Percentiles rank a stretch among this genome's conserved stretches.
Conservation (phyloP, 2,888 invertebrate genomes). For the Dilophus febrilis region DNA sequence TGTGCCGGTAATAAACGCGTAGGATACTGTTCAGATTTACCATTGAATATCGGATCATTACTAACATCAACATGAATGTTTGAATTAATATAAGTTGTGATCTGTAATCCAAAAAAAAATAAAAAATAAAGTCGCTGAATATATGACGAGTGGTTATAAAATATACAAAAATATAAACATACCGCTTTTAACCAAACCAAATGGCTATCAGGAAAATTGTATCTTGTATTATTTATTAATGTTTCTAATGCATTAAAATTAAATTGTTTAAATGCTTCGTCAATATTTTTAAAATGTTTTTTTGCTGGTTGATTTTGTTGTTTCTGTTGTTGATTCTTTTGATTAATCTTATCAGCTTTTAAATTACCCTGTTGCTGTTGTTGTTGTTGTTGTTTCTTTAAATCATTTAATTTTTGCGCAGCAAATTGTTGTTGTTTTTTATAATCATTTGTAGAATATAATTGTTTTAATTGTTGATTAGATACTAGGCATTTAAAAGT, state of each 20-base stretch:
- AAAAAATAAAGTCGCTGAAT: conserved; percentile 7
- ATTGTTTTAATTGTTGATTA: too few relatives aligned
- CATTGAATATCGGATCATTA: conserved; percentile 23
- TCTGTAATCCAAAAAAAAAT: conserved; percentile 11
- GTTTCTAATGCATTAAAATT: conserved; percentile 37
- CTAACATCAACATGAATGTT: conserved; percentile 20
- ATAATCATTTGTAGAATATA: too few relatives aligned
- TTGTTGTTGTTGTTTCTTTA: background rate
- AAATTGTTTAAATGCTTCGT: conserved; percentile 28
- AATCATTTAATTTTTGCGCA: too few relatives aligned
- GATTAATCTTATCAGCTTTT: background rate
- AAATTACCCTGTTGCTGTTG: background rate
- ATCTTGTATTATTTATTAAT: conserved; percentile 38
- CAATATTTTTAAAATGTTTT: conserved; percentile 21
- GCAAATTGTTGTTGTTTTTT: too few relatives aligned
- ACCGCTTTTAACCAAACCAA: conserved; percentile 54
- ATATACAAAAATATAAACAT: conserved; percentile 22
- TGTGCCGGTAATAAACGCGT: conserved; percentile 18
- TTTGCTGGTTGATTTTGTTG: conserved; percentile 1
- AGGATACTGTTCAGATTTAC: conserved; percentile 22
- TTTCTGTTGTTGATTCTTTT: background rate
- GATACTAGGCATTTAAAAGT: too few relatives aligned
- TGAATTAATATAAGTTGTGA: conserved; percentile 20
- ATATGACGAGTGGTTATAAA: conserved; percentile 36
- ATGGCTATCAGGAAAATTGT: conserved; percentile 52